Percentiles rank a stretch among this genome's conserved stretches.
These are phyloP conservation scores for Amblyornis subalaris DNA, from an alignment of 2,113 vertebrate genomes.

Conservation along the genomic window DNA sequence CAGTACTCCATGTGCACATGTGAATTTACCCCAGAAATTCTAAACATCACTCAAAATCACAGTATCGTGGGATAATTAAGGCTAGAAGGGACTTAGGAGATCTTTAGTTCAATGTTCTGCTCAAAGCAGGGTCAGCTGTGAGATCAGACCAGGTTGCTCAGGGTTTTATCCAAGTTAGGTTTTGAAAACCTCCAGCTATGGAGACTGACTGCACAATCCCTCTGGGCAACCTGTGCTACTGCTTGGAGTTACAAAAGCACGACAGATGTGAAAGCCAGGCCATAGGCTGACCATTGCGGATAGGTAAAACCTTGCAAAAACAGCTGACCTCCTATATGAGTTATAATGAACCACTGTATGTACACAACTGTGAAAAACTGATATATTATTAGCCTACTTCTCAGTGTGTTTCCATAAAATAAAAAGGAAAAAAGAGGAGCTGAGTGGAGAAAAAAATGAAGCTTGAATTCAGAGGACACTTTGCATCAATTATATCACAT, in stretches of 20 bases:
- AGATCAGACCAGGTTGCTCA: background rate
- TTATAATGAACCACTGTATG: background rate
- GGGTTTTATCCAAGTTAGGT: background rate
- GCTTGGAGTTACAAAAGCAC: background rate
- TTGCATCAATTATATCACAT: background rate
- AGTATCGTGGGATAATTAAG: background rate
- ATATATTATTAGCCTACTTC: background rate
- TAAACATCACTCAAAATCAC: background rate
- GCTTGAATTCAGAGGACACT: background rate
- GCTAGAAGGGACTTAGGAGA: background rate
- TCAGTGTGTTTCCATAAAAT: background rate
- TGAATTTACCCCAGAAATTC: background rate
- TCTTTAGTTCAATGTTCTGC: background rate
- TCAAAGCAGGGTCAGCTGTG: background rate
- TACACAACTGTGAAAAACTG: background rate
- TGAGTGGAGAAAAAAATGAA: background rate
- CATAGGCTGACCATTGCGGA: background rate
- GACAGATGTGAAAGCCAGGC: background rate
- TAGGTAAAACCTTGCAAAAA: no score
- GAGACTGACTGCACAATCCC: background rate
- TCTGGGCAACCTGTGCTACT: background rate
- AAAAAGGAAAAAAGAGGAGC: background rate
- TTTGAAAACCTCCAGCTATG: background rate
- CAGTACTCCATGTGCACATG: accelerated
- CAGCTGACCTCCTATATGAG: background rate